Percentiles rank a stretch among this genome's conserved stretches.
Evolutionary conservation across 2,113 vertebrate genomes (phyloP).

Genomic region (Jacana jacana): DNA sequence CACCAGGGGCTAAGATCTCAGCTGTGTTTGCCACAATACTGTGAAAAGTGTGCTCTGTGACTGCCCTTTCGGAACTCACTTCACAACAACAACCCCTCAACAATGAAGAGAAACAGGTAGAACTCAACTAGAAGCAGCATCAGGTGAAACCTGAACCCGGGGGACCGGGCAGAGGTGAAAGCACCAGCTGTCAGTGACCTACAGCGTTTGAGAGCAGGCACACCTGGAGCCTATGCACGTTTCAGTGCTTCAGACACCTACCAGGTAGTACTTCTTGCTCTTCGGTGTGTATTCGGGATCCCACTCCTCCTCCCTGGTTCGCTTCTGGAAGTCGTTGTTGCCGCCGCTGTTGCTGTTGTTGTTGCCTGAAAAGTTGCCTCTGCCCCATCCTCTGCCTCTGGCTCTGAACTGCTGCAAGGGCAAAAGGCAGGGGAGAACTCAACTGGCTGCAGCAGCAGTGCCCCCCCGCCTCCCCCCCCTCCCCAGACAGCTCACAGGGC

Average conservation of each 20-base stretch:
- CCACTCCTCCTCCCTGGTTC: conserved; percentile 87
- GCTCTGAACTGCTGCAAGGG: conserved; percentile 81
- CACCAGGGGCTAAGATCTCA: too few relatives aligned
- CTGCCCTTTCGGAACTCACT: background rate
- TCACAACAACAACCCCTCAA: background rate
- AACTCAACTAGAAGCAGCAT: background rate
- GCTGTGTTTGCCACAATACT: background rate
- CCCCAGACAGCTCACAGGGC: background rate
- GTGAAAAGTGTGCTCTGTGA: background rate
- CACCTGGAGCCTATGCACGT: accelerated
- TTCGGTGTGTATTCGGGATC: conserved; percentile 91
- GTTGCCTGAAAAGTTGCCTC: conserved; percentile 84
- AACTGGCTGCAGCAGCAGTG: background rate
- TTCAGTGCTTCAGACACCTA: conserved; percentile 65
- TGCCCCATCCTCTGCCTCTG: conserved; percentile 90
- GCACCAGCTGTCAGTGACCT: background rate
- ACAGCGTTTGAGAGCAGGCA: background rate
- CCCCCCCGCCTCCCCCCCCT: background rate
- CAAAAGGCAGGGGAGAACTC: background rate
- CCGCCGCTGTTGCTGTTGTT: conserved; percentile 77
- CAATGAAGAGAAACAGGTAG: background rate
- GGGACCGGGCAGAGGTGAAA: background rate
- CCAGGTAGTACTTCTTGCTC: conserved; percentile 95
- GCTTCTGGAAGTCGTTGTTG: conserved; percentile 77
- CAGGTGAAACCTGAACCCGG: background rate